A percentile compares a stretch with the other conserved stretches of the same genome.
phyloP scores from a whole-genome alignment of 2,888 invertebrate species.

The Tenthredo livida region DNA sequence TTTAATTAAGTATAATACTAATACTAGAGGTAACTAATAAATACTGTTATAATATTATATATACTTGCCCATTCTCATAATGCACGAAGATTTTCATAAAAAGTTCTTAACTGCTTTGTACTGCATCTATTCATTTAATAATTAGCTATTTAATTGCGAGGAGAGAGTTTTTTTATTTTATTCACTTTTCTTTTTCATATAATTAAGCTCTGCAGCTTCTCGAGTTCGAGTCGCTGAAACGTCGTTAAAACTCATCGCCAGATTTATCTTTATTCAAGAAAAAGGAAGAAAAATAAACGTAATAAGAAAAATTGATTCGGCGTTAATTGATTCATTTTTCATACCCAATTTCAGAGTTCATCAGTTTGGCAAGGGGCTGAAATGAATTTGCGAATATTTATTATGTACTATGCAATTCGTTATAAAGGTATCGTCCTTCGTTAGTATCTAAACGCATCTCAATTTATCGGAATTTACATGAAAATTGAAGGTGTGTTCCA shows the following conservation, averaged over 20 bases:
- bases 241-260: not conserved
- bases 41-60: not conserved
- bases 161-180: not conserved
- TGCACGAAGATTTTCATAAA: slow-evolving; percentile 7
- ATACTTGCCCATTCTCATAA: not conserved
- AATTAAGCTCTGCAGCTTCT: not conserved
- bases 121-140: slow-evolving; percentile 1
- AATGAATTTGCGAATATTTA: not conserved
- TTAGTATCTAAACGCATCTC: not conserved
- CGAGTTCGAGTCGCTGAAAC: not conserved
- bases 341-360: not conserved
- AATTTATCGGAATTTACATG: not conserved
- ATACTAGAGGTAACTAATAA: slow-evolving; percentile 1
- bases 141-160: slow-evolving; percentile 3
- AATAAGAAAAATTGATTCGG: not conserved
- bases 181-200: not conserved
- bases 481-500: not conserved
- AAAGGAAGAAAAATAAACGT: not conserved
- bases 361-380: not conserved
- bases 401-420: not conserved
- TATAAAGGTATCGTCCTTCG: not conserved
- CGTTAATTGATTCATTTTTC: not conserved
- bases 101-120: not conserved
- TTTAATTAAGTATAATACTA: slow-evolving; percentile 16
- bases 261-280: not conserved